Percentiles rank a stretch among this genome's conserved stretches.
These are phyloP conservation scores for Apodemus sylvaticus DNA, from an alignment of 2,113 vertebrate genomes.

Conservation along the genomic window DNA sequence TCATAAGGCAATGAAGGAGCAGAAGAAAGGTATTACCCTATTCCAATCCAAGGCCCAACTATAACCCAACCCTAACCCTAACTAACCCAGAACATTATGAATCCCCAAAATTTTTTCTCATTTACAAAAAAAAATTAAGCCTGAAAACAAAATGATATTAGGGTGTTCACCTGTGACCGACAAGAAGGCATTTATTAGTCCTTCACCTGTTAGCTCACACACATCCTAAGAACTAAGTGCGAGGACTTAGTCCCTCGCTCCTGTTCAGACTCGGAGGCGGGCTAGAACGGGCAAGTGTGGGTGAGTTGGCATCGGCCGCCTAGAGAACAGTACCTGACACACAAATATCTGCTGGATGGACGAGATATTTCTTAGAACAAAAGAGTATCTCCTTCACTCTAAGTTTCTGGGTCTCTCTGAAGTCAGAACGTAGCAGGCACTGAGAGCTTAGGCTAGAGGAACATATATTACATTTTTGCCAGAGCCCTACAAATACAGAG, in stretches of 20 bases:
- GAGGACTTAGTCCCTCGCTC: not conserved
- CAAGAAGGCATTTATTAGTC: not conserved
- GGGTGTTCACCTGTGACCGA: not conserved
- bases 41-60: no score
- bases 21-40: not conserved
- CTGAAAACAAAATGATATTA: not conserved
- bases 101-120: slow-evolving; percentile 28
- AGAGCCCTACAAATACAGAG: no score
- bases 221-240: not conserved
- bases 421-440: not conserved
- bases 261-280: not conserved
- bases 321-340: not conserved
- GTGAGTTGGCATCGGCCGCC: not conserved
- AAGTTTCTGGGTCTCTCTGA: not conserved
- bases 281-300: not conserved
- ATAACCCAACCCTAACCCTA: not conserved
- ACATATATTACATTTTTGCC: not conserved
- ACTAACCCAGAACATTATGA: not conserved
- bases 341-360: not conserved
- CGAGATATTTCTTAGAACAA: not conserved
- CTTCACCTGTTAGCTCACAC: slow-evolving; percentile 20
- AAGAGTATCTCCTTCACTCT: not conserved
- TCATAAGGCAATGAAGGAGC: not conserved
- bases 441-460: not conserved
- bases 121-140: not conserved